Evolutionary conservation across 2,888 invertebrate species (phyloP), one percentile per base, ranked within the genome.

Genomic region (Cephus spinipes): DNA sequence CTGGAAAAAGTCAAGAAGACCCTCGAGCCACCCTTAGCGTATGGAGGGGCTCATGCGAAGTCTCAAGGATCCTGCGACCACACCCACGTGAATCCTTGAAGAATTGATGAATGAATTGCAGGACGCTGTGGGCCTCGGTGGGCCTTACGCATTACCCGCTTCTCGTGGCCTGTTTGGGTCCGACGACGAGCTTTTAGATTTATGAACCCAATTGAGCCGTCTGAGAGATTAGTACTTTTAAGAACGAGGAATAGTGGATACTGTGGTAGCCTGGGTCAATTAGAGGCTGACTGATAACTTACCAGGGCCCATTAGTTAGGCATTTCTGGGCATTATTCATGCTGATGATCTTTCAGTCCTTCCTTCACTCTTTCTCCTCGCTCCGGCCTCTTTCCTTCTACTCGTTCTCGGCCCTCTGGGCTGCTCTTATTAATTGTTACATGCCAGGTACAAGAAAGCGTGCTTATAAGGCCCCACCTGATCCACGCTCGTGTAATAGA

Each of bases 221-320:
- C 15, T 55, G 40, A 55, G 40, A 23, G 40, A 55, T 55, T 55
- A 55, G 40, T 55, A 55, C 23, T 55, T 15, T 55, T 55, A 55
- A 55, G 40, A 55, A 15, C 23, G 6, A 23, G 23, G 23, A 55
- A 55, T 23, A 6, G 23, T 23, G 40, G 40, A 55, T 77, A 78
- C 82, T 79, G 75, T 79, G 75, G 80, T 83, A 81, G 84, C 79
- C 73, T 79, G 76, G 80, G 79, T 73, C 80, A 84, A 85, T 84
- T 84, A 84, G 83, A 85, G 79, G 76, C 76, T 55, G 40, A 55
- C 40, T 78, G 31, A 32, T 71, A 33, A 33, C 73, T 83, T 82
- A 84, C 82, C 85, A 71, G 84, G 85, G 84, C 23, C 40, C 82
- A 84, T 84, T 84, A 85, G 84, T 85, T 84, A 83, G 79, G 76